Percentiles rank a stretch among this genome's conserved stretches.
Conservation (phyloP, 2,797 vertebrate genomes). For the Alosa sapidissima region DNA sequence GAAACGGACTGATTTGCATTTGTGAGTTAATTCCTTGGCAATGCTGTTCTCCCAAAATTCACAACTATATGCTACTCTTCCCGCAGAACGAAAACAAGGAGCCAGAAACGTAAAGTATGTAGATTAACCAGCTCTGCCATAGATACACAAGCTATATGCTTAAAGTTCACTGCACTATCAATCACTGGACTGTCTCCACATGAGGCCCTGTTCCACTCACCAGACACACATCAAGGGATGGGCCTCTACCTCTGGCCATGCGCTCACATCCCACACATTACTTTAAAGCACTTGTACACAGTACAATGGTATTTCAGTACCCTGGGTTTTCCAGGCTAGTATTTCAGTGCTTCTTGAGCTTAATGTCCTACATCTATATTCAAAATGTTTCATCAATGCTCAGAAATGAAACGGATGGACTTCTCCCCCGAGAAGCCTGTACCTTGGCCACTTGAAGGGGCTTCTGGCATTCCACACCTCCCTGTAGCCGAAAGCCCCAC, state of each 20-base stretch:
- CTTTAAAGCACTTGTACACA: too few species aligned
- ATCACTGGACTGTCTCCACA: constrained; percentile 51
- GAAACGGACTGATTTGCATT: not conserved
- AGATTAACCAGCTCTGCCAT: constrained; percentile 24
- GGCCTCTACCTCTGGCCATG: constrained; percentile 26
- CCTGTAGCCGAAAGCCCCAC: constrained; percentile 98
- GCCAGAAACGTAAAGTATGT: not conserved
- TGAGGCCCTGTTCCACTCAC: constrained; percentile 52
- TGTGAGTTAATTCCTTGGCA: not conserved
- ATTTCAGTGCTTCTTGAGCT: not conserved
- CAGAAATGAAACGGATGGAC: not conserved
- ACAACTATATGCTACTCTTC: not conserved
- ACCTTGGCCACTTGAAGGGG: constrained; percentile 98
- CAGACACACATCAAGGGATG: constrained; percentile 43
- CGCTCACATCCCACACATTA: not conserved
- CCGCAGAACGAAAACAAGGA: not conserved
- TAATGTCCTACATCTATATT: not conserved
- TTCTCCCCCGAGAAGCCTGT: constrained; percentile 61
- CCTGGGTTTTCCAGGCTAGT: too few species aligned
- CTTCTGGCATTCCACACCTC: constrained; percentile 90
- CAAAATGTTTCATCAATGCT: not conserved
- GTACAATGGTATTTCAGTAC: too few species aligned
- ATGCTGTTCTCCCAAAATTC: not conserved
- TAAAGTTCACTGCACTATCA: constrained; percentile 59
- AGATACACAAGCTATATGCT: constrained; percentile 49